Evolutionary conservation across 2,113 vertebrate genomes (phyloP), one percentile per base, ranked within the genome.

Genomic region (Toxotes jaculatrix): DNA sequence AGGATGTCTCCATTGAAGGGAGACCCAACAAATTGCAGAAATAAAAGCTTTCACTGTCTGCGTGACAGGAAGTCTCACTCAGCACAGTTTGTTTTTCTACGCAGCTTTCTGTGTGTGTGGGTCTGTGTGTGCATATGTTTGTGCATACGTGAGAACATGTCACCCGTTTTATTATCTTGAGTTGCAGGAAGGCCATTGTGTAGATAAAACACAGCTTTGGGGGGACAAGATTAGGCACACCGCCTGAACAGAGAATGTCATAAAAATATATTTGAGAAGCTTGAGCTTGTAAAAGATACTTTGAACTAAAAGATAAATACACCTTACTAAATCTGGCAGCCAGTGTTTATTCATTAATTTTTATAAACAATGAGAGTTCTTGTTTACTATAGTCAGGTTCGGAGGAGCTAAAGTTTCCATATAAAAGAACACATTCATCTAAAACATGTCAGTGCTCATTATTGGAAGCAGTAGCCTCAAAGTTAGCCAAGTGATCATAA

Each of bases 11-110:
- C 57, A 38, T 40, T 70, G 57, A 79, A 65, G 66, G 68, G 74
- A 80, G 66, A 80, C 56, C 53, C 59, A 9, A 77, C 74, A 75
- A 91, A 83, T 79, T 3, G 4, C 60, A 83, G 79, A 86, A 88
- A 92, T 85, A 72, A 88, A 83, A 85, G 83, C 80, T 85, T 89
- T 88, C 71, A 63, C 87, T 88, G 88, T 92, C 64, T 85, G 84
- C 51, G 42, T 86, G 89, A 93, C 89, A 93, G 93, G 93, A 94
- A 93, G 92, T 90, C 84, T 87, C 89, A 86, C 83, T 89, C 88
- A 72, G 82, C 68, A 68, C 79, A 80, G 82, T 91, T 92, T 90
- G 85, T 88, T 92, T 93, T 83, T 80, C 75, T 88, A 45, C 40
- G 43, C 42, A 27, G 49, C 67, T 63, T 7, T 69, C n/a, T 78